phyloP scores from a whole-genome alignment of 64 coral and sea anemone species.

The Montipora cactus region DNA sequence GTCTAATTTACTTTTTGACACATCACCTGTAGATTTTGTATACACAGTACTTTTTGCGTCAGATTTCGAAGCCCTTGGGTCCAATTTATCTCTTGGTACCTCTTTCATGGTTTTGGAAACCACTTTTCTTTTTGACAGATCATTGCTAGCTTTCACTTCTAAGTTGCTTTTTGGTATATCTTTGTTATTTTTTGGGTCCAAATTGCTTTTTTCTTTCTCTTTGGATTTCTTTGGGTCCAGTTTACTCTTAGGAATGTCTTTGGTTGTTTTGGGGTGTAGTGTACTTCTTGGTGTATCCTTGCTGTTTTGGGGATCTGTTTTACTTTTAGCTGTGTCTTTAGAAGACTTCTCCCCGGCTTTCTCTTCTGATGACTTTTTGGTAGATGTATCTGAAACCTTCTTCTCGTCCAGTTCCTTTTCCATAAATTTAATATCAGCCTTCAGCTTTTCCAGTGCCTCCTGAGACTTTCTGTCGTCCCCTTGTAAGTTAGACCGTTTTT shows the following conservation, averaged over 20 bases:
- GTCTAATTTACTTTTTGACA: neutral
- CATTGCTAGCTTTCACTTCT: neutral
- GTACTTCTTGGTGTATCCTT: neutral
- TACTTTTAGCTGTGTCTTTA: neutral
- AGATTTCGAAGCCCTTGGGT: too few species aligned
- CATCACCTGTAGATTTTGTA: neutral
- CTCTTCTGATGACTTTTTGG: neutral
- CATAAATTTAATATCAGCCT: conserved; percentile 25
- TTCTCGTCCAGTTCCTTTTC: conserved; percentile 31
- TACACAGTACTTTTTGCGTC: too few species aligned
- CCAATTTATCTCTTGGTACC: too few species aligned
- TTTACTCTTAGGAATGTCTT: neutral
- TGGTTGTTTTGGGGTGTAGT: neutral
- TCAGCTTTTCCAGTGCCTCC: conserved; percentile 1
- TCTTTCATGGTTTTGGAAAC: too few species aligned
- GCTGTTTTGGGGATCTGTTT: neutral
- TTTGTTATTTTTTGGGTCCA: neutral
- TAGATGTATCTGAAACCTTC: neutral
- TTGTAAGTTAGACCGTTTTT: neutral
- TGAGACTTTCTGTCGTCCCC: neutral
- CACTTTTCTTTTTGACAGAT: too few species aligned
- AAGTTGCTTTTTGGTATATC: neutral
- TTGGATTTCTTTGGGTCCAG: neutral
- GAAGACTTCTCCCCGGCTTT: neutral
- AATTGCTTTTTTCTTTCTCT: neutral